Evolutionary conservation across 2,113 vertebrate species (phyloP), one percentile per base, ranked within the genome.

Genomic region (Salminus brasiliensis): DNA sequence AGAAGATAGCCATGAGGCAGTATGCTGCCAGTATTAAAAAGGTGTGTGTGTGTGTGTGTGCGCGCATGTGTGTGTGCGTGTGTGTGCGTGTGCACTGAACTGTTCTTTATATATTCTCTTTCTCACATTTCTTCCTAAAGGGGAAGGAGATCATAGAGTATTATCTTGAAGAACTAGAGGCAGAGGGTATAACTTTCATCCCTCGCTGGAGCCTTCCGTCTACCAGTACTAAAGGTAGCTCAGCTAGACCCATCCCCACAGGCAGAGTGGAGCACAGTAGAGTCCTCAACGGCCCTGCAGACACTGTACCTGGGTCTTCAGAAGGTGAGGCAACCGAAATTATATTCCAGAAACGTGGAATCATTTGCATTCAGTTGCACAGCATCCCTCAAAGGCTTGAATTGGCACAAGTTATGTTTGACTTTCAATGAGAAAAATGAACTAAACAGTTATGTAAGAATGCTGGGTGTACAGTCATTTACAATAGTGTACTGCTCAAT

Each of bases 131-230:
- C 1, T 84, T 52, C 71, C 13, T 74, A 5, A 57, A 99, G 98
- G 97, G 97, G 32, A 99, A 98, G 87, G 98, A 99, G 87, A 98
- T 99, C 77, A 97, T 99, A 1, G 97, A 99, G 55, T 95, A 96
- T 90, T 97, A 97, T 89, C 91, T 99, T 80, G 94, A 85, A 70
- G 94, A 98, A 70, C 79, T 99, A 81, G 95, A 96, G 53, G 93
- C 95, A 18, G 96, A 98, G 89, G 97, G 97, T 57, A 89, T 98
- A 66, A 95, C 93, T 1, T 92, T 86, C 23, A 83, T 99, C 82
- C 98, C 97, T 77, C 95, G 94, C 16, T 99, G 98, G 98, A 91
- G 82, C 0, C 92, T 94, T 1, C 74, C 91, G 8, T 82, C 89
- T 9, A 65, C 84, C 49, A 74, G 69, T 0, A 52, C 57, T 5